These are phyloP conservation scores for Sebastes glaucus DNA, from an alignment of 2,797 vertebrate species.

Conservation along the genomic window DNA sequence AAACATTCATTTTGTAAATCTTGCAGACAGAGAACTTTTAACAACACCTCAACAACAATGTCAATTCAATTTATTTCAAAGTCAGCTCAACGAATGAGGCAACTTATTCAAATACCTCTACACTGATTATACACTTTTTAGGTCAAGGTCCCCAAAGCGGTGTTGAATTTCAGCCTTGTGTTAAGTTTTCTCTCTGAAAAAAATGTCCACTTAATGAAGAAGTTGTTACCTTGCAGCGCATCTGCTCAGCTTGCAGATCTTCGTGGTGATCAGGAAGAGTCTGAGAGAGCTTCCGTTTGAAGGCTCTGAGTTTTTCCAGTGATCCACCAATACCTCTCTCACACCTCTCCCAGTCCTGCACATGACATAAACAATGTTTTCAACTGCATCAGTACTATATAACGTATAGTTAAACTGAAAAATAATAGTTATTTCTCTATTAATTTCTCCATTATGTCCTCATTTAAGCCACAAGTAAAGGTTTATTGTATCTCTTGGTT, in stretches of 20 bases:
- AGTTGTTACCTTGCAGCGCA: slow-evolving; percentile 90
- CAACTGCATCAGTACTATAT: not conserved
- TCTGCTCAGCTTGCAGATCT: slow-evolving; percentile 92
- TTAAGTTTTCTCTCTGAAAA: not conserved
- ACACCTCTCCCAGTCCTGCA: slow-evolving; percentile 95
- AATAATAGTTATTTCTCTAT: not conserved
- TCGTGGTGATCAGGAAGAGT: slow-evolving; percentile 93
- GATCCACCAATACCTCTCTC: slow-evolving; percentile 92
- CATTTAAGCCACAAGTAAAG: not conserved
- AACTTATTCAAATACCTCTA: not conserved
- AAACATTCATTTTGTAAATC: not conserved
- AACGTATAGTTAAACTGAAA: not conserved
- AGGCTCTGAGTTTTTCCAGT: slow-evolving; percentile 90
- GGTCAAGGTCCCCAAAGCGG: not conserved
- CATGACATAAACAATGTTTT: not conserved
- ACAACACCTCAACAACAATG: not conserved
- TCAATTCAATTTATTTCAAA: not conserved
- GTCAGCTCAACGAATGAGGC: not conserved
- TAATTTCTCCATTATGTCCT: not conserved
- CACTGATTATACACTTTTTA: not conserved
- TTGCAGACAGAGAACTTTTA: not conserved
- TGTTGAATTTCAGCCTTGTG: not conserved
- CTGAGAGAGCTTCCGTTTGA: slow-evolving; percentile 92
- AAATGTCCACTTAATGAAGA: not conserved
- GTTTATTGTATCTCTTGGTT: not conserved